Conservation (phyloP, 2,888 invertebrate genomes). For the Mactromeris polynyma region DNA sequence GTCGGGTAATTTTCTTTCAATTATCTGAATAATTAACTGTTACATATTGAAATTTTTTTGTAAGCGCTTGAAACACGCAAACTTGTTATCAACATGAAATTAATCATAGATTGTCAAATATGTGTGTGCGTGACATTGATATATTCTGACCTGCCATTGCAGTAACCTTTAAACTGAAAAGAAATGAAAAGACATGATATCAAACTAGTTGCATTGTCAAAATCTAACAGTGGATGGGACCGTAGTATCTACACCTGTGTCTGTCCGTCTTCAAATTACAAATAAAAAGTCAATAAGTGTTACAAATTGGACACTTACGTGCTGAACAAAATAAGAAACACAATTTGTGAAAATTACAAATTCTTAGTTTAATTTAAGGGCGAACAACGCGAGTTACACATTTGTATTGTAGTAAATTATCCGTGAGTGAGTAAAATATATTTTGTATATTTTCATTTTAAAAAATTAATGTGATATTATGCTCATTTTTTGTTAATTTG, state of each 20-base stretch:
- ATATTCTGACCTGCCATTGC: constrained; percentile 5
- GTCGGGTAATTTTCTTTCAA: constrained; percentile 1
- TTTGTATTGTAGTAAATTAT: too few species aligned
- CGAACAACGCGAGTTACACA: too few species aligned
- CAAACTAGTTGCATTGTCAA: background rate
- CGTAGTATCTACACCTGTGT: background rate
- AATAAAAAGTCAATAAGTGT: background rate
- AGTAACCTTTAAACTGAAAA: background rate
- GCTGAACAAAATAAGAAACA: background rate
- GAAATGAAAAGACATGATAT: constrained; percentile 8
- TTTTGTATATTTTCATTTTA: too few species aligned
- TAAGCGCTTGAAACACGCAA: constrained; percentile 19
- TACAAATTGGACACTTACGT: background rate
- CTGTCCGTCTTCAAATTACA: background rate
- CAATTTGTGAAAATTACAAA: background rate
- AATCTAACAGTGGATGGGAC: background rate
- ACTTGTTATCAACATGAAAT: constrained; percentile 27
- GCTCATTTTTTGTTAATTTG: too few species aligned
- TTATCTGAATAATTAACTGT: background rate
- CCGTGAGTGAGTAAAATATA: too few species aligned
- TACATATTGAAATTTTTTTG: background rate
- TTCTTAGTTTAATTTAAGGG: too few species aligned
- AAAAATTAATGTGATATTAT: too few species aligned
- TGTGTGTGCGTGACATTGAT: constrained; percentile 19
- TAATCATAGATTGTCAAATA: constrained; percentile 22